Conservation (phyloP, 2,888 invertebrate genomes). For the Gymnoscelis rufifasciata region DNA sequence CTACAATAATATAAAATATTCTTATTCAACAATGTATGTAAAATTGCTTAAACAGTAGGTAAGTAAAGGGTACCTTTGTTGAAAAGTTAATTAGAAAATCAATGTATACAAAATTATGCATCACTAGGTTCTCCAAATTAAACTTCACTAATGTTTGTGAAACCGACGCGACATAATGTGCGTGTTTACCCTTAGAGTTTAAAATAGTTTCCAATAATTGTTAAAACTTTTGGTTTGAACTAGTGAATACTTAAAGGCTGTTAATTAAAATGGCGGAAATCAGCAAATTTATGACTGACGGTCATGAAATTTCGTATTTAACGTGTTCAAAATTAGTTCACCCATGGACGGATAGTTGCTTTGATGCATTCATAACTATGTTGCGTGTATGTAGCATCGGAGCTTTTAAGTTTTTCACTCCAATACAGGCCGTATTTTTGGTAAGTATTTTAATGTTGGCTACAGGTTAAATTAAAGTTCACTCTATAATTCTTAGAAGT, state of each 20-base stretch:
- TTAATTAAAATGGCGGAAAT: slow-evolving; percentile 57
- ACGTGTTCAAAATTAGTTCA: slow-evolving; percentile 53
- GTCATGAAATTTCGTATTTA: slow-evolving; percentile 29
- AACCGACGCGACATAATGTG: background rate
- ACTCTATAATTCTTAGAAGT: too few relatives aligned
- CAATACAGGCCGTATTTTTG: slow-evolving; percentile 37
- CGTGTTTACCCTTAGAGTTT: background rate
- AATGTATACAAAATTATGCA: slow-evolving; percentile 4
- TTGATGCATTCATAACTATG: slow-evolving; percentile 46
- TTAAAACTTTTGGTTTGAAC: too few relatives aligned
- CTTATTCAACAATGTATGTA: too few relatives aligned
- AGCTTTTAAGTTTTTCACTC: slow-evolving; percentile 44
- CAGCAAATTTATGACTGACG: slow-evolving; percentile 52
- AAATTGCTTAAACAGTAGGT: too few relatives aligned
- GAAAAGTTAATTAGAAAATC: slow-evolving; percentile 4
- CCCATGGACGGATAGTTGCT: slow-evolving; percentile 57
- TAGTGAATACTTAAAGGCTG: too few relatives aligned
- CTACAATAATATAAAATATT: too few relatives aligned
- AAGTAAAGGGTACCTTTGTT: background rate
- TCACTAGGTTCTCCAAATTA: slow-evolving; percentile 1
- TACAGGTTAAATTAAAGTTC: too few relatives aligned
- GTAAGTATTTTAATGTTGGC: too few relatives aligned
- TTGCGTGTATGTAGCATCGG: slow-evolving; percentile 42
- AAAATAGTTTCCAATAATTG: too few relatives aligned
- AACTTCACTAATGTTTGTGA: slow-evolving; percentile 1